Evolutionary conservation across 2,797 vertebrate species (phyloP).

Genomic region (Vespertilio murinus): DNA sequence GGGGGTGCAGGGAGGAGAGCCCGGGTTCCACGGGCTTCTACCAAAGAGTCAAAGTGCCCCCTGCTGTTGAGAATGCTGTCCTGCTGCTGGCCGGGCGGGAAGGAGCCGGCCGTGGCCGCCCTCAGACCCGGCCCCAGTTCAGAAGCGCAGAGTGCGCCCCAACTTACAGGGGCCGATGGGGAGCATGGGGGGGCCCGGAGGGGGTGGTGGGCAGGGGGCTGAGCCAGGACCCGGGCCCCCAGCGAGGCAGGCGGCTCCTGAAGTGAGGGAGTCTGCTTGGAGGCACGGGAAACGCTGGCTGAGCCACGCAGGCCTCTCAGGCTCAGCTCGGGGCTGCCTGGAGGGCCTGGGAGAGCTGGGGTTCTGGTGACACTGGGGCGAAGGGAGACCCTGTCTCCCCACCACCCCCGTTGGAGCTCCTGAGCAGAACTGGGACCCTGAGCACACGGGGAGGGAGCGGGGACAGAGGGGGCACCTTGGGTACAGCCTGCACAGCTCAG

Average conservation of each 20-base stretch:
- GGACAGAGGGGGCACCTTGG: too few species aligned
- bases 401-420: too few species aligned
- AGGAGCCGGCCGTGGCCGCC: rapidly evolving
- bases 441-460: too few species aligned
- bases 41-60: constrained; percentile 66
- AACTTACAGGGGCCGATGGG: neutral
- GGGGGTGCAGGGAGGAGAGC: neutral
- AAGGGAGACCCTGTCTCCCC: neutral
- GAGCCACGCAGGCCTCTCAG: neutral
- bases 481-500: too few species aligned
- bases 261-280: neutral
- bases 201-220: too few species aligned
- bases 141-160: neutral
- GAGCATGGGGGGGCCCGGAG: neutral
- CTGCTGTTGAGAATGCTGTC: constrained; percentile 38
- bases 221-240: neutral
- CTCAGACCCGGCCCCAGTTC: neutral
- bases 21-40: too few species aligned
- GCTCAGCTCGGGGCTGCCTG: neutral
- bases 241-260: too few species aligned
- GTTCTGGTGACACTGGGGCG: neutral
- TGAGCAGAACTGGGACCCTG: too few species aligned
- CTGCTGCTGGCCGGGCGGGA: rapidly evolving
- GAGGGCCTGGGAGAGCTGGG: neutral
- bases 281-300: neutral